Conservation (phyloP, 37 sponge, comb jelly and placozoan genomes). For the Aphrocallistes beatrix region DNA sequence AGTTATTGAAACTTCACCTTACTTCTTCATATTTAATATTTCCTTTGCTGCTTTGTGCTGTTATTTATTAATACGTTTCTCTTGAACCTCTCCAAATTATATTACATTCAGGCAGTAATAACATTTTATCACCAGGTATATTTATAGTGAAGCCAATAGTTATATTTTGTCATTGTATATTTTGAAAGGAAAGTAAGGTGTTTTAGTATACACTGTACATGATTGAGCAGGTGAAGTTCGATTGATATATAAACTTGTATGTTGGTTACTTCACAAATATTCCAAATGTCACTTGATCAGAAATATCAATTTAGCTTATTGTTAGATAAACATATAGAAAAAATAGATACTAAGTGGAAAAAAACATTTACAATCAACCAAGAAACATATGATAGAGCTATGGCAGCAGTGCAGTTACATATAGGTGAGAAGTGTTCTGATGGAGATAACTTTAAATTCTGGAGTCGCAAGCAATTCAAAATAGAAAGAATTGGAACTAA, state of each 20-base stretch:
- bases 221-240: background rate
- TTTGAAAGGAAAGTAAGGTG: background rate
- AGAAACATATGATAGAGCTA: background rate
- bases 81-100: background rate
- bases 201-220: background rate
- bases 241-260: background rate
- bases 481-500: background rate
- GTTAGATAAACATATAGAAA: background rate
- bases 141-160: background rate
- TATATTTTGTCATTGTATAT: background rate
- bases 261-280: background rate
- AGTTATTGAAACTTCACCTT: no score
- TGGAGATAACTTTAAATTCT: background rate
- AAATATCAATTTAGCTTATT: background rate
- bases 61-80: background rate
- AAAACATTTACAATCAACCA: background rate
- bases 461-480: background rate
- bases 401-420: background rate
- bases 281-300: background rate
- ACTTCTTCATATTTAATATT: no score
- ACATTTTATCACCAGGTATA: background rate
- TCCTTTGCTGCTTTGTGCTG: no score
- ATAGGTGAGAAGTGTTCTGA: background rate
- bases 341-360: background rate
- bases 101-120: background rate